phyloP scores from a whole-genome alignment of 2,888 invertebrate genomes.

The Aricia artaxerxes region DNA sequence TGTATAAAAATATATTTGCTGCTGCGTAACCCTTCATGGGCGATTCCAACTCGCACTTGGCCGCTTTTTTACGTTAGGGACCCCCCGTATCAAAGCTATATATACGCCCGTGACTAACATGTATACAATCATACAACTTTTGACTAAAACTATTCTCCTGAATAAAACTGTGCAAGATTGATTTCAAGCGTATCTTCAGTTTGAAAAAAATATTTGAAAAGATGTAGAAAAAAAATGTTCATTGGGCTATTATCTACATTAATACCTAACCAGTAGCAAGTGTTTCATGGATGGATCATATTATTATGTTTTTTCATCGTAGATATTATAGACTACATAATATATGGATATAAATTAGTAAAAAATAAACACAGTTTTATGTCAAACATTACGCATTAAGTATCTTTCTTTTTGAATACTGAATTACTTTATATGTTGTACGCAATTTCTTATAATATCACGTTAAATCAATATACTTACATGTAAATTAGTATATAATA shows the following conservation, averaged over 20 bases:
- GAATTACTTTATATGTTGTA: background rate
- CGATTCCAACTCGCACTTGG: no score
- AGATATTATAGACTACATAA: background rate
- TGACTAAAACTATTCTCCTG: no score
- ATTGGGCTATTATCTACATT: no score
- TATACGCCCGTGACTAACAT: no score
- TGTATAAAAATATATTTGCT: no score
- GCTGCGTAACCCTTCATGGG: no score
- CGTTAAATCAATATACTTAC: background rate
- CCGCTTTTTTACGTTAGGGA: no score
- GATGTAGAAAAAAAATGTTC: background rate
- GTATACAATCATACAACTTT: no score
- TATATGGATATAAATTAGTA: no score
- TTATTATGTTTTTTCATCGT: background rate
- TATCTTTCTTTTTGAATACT: background rate
- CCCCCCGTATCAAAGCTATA: no score
- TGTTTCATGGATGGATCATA: background rate
- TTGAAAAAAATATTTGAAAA: background rate
- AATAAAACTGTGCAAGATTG: no score
- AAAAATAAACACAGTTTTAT: background rate
- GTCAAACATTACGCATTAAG: background rate
- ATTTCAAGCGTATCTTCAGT: no score
- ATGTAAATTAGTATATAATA: background rate
- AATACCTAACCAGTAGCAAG: background rate
- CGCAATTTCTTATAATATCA: background rate